phyloP scores from a whole-genome alignment of 2,113 vertebrate genomes.

The Spheniscus mendiculus region DNA sequence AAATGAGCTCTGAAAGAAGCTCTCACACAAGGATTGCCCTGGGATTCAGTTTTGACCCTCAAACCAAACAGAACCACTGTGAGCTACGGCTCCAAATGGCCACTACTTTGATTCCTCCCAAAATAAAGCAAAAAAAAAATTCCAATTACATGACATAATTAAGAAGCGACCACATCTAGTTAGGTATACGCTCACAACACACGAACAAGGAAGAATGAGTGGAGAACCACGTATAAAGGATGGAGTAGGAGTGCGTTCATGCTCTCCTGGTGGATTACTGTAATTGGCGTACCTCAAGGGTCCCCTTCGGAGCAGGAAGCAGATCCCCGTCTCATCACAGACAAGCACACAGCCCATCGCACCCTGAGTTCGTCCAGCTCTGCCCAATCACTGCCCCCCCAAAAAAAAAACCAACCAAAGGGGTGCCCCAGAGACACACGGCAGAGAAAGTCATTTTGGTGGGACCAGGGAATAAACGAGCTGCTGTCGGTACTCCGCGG shows the following conservation, averaged over 20 bases:
- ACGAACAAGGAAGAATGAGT: fast-evolving
- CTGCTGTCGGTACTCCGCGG: fast-evolving
- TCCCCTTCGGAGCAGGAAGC: no score
- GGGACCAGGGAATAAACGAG: fast-evolving
- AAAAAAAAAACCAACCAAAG: no score
- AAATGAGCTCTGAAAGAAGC: neutral
- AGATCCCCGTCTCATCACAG: fast-evolving
- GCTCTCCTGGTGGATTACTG: neutral
- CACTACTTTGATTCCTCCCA: neutral
- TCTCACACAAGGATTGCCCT: neutral
- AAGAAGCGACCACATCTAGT: neutral
- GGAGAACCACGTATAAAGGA: fast-evolving
- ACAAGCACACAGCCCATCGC: neutral
- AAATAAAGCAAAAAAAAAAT: neutral
- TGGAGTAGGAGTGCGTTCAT: fast-evolving
- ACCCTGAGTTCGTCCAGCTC: neutral
- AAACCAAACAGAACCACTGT: neutral
- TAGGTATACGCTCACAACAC: neutral
- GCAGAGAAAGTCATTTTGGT: neutral
- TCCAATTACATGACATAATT: fast-evolving
- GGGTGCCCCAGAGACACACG: no score
- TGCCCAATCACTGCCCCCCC: fast-evolving
- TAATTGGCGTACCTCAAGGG: fast-evolving
- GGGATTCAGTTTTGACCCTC: neutral
- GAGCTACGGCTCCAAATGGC: neutral